phyloP scores from a whole-genome alignment of 23 tunicate species.

The Trididemnum miniatum region DNA sequence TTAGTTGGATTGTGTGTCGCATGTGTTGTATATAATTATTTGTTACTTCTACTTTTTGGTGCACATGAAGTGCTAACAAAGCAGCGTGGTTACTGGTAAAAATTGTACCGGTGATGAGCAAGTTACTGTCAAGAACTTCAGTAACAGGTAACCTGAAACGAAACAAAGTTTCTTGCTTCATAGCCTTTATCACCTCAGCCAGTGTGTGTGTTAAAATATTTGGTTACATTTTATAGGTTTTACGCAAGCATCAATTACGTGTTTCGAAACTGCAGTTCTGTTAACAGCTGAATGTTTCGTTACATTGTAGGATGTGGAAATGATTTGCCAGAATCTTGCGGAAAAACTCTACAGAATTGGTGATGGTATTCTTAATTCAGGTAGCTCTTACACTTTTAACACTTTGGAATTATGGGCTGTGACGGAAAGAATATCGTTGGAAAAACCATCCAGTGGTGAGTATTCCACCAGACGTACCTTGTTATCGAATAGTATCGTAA shows the following conservation, averaged over 20 bases:
- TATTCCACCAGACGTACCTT: not conserved
- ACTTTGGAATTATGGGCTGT: constrained; percentile 40
- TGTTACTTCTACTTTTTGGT: too few relatives aligned
- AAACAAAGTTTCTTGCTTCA: not conserved
- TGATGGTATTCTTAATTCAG: constrained; percentile 16
- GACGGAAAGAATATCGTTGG: constrained; percentile 9
- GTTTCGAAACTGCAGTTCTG: too few relatives aligned
- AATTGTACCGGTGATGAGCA: too few relatives aligned
- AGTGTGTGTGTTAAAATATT: too few relatives aligned
- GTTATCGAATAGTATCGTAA: not conserved
- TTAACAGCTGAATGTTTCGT: not conserved
- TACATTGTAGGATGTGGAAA: constrained; percentile 39
- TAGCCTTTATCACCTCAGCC: too few relatives aligned
- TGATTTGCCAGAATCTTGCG: constrained; percentile 23
- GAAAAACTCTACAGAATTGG: constrained; percentile 14
- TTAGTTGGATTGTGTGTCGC: too few relatives aligned
- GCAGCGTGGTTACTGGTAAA: too few relatives aligned
- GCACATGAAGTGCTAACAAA: too few relatives aligned
- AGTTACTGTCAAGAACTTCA: not conserved
- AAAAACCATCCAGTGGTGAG: constrained; percentile 15
- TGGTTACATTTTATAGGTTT: too few relatives aligned
- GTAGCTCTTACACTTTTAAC: constrained; percentile 32
- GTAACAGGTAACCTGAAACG: not conserved
- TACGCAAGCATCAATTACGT: too few relatives aligned
- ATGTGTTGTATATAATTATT: too few relatives aligned